Evolutionary conservation across 2,888 invertebrate genomes (phyloP).

Genomic region (Drosophila maculinotata): DNA sequence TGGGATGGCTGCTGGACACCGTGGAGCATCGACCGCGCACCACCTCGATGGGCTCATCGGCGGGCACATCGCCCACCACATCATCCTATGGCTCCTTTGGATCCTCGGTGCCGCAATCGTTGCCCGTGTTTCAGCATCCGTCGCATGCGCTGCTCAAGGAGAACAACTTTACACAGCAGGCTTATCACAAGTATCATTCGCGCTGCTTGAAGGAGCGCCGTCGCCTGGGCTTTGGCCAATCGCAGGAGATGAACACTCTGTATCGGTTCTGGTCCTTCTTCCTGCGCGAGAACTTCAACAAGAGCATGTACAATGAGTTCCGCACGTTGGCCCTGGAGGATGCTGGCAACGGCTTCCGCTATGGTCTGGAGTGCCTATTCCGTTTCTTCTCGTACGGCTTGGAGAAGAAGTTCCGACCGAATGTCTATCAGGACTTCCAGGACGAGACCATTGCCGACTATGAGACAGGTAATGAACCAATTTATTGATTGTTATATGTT

Average conservation of each 20-base stretch:
- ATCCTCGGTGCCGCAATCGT: conserved; percentile 91
- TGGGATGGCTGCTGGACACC: conserved; percentile 98
- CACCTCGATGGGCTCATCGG: conserved; percentile 92
- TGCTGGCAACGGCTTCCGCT: conserved; percentile 94
- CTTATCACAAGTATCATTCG: conserved; percentile 97
- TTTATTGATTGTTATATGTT: too few relatives aligned
- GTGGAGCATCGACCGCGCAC: conserved; percentile 93
- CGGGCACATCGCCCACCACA: conserved; percentile 91
- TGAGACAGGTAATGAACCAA: conserved; percentile 89
- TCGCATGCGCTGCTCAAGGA: conserved; percentile 97
- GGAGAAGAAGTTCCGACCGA: conserved; percentile 97
- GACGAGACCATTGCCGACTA: conserved; percentile 95
- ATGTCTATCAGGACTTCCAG: conserved; percentile 98
- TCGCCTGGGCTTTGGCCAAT: conserved; percentile 96
- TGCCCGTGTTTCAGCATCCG: conserved; percentile 98
- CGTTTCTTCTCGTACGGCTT: conserved; percentile 99
- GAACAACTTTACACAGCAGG: conserved; percentile 99
- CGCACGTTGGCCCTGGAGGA: conserved; percentile 95
- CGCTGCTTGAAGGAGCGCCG: conserved; percentile 96
- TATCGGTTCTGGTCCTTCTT: conserved; percentile 99
- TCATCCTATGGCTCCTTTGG: conserved; percentile 86
- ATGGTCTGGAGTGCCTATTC: conserved; percentile 94
- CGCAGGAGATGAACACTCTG: conserved; percentile 99
- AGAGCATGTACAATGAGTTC: conserved; percentile 99
- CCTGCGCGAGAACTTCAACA: conserved; percentile 98